phyloP scores from a whole-genome alignment of 2,113 vertebrate species.

The Siniperca chuatsi region DNA sequence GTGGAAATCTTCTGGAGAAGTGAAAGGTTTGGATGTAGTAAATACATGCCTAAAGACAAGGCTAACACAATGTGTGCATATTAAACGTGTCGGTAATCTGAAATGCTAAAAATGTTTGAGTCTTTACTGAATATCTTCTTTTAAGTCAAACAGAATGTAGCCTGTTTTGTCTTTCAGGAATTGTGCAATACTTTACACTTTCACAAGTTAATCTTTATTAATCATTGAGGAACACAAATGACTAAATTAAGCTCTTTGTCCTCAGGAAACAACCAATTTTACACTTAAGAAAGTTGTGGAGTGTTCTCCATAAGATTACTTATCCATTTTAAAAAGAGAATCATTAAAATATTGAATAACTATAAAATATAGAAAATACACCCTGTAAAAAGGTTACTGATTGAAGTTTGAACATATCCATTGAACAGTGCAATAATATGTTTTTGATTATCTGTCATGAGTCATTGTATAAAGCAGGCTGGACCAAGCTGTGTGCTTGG shows the following conservation, averaged over 20 bases:
- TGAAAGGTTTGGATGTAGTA: neutral
- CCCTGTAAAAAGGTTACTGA: neutral
- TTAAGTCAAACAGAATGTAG: neutral
- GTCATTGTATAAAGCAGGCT: conserved; percentile 13
- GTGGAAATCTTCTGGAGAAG: neutral
- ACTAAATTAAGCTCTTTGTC: conserved; percentile 3
- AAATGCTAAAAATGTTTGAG: neutral
- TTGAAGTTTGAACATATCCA: neutral
- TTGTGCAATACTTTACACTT: neutral
- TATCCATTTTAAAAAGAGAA: neutral
- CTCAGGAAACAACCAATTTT: conserved; percentile 7
- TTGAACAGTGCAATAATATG: neutral
- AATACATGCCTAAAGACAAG: neutral
- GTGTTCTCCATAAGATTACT: neutral
- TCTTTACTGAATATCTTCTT: neutral
- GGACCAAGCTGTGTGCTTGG: conserved; percentile 1
- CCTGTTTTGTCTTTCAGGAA: neutral
- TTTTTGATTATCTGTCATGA: conserved; percentile 23
- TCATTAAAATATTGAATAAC: conserved; percentile 14
- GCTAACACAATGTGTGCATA: neutral
- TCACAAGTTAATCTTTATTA: neutral
- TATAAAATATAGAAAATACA: neutral
- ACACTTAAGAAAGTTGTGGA: no score
- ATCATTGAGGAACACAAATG: neutral
- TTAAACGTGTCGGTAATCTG: neutral